Evolutionary conservation across 2,888 invertebrate genomes (phyloP).

Genomic region (Eupithecia dodoneata): DNA sequence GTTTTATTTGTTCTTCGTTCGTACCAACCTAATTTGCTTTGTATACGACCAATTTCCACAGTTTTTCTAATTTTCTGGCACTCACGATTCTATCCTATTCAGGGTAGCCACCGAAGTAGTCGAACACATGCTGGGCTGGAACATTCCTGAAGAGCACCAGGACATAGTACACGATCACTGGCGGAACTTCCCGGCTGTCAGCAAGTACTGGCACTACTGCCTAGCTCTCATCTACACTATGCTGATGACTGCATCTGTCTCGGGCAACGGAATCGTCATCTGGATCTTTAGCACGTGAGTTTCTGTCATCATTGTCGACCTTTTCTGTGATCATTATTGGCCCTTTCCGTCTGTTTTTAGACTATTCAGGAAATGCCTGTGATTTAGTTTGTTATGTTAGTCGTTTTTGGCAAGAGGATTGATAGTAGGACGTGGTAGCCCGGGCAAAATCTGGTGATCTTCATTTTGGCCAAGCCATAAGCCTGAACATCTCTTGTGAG

Average conservation of each 20-base stretch:
- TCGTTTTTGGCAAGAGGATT: neutral
- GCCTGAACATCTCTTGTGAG: neutral
- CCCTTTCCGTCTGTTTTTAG: neutral
- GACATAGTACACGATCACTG: constrained; percentile 88
- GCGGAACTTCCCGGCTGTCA: constrained; percentile 87
- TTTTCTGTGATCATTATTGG: neutral
- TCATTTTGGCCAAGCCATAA: neutral
- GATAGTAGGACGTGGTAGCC: neutral
- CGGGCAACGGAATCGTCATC: constrained; percentile 89
- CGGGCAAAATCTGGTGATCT: neutral
- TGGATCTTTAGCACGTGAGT: constrained; percentile 90
- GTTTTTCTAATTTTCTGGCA: neutral
- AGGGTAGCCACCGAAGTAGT: constrained; percentile 76
- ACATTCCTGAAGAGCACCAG: constrained; percentile 86
- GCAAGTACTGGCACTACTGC: constrained; percentile 86
- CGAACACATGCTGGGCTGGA: constrained; percentile 86
- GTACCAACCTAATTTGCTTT: neutral
- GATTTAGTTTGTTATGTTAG: neutral
- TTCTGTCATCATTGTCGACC: neutral
- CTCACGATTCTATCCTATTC: constrained; percentile 7
- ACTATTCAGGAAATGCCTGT: neutral
- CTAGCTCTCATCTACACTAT: constrained; percentile 86
- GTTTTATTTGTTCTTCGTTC: neutral
- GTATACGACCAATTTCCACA: neutral
- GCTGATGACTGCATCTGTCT: constrained; percentile 84